Conservation (phyloP, 2,797 vertebrate species). For the Sebastes variabilis region DNA sequence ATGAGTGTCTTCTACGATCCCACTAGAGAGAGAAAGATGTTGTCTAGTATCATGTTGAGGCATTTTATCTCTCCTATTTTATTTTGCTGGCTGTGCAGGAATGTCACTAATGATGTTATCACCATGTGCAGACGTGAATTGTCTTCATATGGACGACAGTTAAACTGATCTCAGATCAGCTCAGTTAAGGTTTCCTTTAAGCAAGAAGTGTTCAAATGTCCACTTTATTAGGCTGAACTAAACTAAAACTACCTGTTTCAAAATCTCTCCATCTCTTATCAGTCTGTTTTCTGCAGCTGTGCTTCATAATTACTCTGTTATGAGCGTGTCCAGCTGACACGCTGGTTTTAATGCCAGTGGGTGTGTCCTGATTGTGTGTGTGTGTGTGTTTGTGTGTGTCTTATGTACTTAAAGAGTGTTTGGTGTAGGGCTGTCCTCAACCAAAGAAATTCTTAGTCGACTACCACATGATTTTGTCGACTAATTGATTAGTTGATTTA, state of each 20-base stretch:
- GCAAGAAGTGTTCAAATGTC: background rate
- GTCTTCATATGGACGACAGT: background rate
- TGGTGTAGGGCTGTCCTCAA: too few relatives aligned
- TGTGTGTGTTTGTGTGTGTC: background rate
- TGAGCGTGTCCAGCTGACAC: slow-evolving; percentile 21
- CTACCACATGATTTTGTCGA: too few relatives aligned
- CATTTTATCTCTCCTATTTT: slow-evolving; percentile 28
- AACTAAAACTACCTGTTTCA: background rate
- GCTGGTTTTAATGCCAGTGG: slow-evolving; percentile 6
- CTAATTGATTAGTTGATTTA: too few relatives aligned
- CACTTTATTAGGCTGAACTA: background rate
- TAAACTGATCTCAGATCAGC: background rate
- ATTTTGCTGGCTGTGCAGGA: slow-evolving; percentile 19
- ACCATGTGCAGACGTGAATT: background rate
- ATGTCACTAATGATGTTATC: slow-evolving; percentile 40
- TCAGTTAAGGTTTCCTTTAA: background rate
- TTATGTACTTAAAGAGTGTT: background rate
- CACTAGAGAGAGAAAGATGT: background rate
- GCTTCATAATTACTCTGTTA: background rate
- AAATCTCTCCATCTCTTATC: background rate
- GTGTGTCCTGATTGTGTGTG: slow-evolving; percentile 37
- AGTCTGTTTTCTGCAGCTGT: background rate
- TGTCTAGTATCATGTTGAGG: background rate
- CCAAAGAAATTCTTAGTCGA: too few relatives aligned
- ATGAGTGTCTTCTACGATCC: background rate